Evolutionary conservation across 1,140 invertebrate species (phyloP).

Genomic region (Ditylenchus dipsaci): DNA sequence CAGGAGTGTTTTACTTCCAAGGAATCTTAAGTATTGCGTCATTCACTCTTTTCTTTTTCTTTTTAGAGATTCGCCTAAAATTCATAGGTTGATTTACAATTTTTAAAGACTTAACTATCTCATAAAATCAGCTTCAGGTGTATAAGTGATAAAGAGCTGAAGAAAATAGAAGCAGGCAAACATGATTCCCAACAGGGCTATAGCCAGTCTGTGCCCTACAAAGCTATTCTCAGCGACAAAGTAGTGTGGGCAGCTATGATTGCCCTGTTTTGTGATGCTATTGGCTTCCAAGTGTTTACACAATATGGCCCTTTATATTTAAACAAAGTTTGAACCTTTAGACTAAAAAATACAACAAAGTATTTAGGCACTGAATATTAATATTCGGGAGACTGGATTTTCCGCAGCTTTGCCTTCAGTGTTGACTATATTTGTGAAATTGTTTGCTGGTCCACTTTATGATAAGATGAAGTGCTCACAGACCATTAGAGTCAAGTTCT

Average conservation of each 20-base stretch:
- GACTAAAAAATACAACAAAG: neutral
- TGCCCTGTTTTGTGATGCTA: slow-evolving; percentile 29
- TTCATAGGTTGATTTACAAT: too few relatives aligned
- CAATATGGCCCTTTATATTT: slow-evolving; percentile 42
- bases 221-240: slow-evolving; percentile 32
- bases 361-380: slow-evolving; percentile 33
- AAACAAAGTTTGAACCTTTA: slow-evolving; percentile 33
- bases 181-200: neutral
- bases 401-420: slow-evolving; percentile 43
- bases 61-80: slow-evolving; percentile 36
- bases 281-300: slow-evolving; percentile 42
- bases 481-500: slow-evolving; percentile 32
- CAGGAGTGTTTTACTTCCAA: slow-evolving; percentile 41
- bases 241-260: slow-evolving; percentile 32
- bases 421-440: slow-evolving; percentile 35
- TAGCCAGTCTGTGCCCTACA: slow-evolving; percentile 28
- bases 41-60: slow-evolving; percentile 40
- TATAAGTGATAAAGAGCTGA: slow-evolving; percentile 28
- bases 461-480: slow-evolving; percentile 29
- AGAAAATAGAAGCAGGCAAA: slow-evolving; percentile 15
- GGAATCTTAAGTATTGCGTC: slow-evolving; percentile 29
- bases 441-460: slow-evolving; percentile 47
- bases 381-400: slow-evolving; percentile 38
- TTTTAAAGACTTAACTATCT: too few relatives aligned
- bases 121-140: too few relatives aligned